A percentile compares a stretch with the other conserved stretches of the same genome.
Conservation (phyloP, 2,888 invertebrate species). For the Athalia circularis region DNA sequence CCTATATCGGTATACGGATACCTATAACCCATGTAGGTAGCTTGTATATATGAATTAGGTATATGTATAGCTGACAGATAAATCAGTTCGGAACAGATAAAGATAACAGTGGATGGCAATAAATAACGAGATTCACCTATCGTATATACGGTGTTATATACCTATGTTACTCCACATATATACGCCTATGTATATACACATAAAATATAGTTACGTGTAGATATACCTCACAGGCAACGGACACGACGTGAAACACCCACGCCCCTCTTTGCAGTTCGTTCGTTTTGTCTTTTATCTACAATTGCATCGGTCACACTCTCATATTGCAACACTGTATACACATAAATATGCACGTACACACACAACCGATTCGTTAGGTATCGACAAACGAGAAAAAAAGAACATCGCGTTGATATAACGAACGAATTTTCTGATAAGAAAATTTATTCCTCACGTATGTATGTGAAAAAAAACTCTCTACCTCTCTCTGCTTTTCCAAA, state of each 20-base stretch:
- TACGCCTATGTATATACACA: not conserved
- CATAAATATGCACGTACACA: not conserved
- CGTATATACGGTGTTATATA: not conserved
- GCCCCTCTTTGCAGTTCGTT: conserved; percentile 2
- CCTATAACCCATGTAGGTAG: conserved; percentile 2
- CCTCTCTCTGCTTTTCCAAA: not conserved
- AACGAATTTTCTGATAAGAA: not conserved
- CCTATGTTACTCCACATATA: not conserved
- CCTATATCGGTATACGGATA: not conserved
- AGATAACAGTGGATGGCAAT: conserved; percentile 59
- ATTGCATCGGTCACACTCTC: too few species aligned
- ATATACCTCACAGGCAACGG: not conserved
- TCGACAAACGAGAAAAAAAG: too few species aligned
- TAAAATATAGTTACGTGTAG: not conserved
- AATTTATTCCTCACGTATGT: too few species aligned
- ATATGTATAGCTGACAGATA: conserved; percentile 53
- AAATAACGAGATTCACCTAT: conserved; percentile 57
- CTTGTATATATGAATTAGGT: conserved; percentile 18
- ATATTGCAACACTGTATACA: not conserved
- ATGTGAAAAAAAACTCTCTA: too few species aligned
- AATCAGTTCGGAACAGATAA: conserved; percentile 55
- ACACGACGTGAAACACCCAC: not conserved
- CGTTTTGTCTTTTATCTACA: not conserved
- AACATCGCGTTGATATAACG: too few species aligned
- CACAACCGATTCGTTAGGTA: not conserved